Percentiles rank a stretch among this genome's conserved stretches.
phyloP scores from a whole-genome alignment of 2,888 invertebrate genomes.

The Pogonocherus hispidulus region DNA sequence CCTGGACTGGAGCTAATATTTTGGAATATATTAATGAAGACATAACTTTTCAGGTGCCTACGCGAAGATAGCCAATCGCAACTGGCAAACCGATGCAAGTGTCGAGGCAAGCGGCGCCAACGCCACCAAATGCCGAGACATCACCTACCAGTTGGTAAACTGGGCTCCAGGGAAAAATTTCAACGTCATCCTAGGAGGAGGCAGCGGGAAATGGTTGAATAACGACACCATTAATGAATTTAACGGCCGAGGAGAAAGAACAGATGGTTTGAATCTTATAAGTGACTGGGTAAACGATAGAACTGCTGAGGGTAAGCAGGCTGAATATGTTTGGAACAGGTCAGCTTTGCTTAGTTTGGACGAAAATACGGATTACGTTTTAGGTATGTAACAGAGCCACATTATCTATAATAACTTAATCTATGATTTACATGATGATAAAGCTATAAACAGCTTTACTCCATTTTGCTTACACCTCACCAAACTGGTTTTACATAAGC shows the following conservation, averaged over 20 bases:
- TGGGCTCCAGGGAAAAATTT: conserved; percentile 77
- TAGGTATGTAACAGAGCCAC: conserved; percentile 45
- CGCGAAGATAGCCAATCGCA: conserved; percentile 78
- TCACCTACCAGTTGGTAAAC: conserved; percentile 80
- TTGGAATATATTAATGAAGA: too few relatives aligned
- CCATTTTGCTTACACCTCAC: too few relatives aligned
- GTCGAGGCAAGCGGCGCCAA: conserved; percentile 70
- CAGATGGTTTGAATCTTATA: conserved; percentile 78
- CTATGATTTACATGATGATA: too few relatives aligned
- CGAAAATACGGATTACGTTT: conserved; percentile 48
- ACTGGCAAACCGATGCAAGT: conserved; percentile 81
- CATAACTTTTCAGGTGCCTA: conserved; percentile 77
- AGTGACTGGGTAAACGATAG: conserved; percentile 76
- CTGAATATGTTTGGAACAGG: conserved; percentile 73
- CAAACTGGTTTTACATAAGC: too few relatives aligned
- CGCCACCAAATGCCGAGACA: conserved; percentile 74
- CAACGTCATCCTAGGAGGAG: conserved; percentile 85
- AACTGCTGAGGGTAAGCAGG: conserved; percentile 50
- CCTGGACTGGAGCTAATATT: too few relatives aligned
- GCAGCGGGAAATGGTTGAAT: conserved; percentile 76
- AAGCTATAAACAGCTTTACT: too few relatives aligned
- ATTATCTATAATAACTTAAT: too few relatives aligned
- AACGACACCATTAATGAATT: conserved; percentile 70
- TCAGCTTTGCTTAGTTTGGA: conserved; percentile 69
- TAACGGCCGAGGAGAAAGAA: conserved; percentile 71